phyloP scores from a whole-genome alignment of 2,797 vertebrate species.

The Pitangus sulphuratus region DNA sequence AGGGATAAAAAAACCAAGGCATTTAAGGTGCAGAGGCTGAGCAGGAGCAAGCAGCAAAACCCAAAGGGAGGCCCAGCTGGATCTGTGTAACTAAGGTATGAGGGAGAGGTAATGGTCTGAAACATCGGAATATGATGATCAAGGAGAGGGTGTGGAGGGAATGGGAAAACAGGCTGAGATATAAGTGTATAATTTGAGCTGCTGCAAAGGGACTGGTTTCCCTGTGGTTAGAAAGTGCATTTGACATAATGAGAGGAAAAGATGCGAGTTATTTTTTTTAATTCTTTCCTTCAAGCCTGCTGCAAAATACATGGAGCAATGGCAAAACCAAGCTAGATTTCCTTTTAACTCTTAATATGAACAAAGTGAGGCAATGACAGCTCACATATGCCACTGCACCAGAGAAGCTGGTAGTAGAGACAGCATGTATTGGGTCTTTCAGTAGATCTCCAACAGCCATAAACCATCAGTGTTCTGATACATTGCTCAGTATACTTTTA shows the following conservation, averaged over 20 bases:
- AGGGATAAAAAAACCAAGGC: background rate
- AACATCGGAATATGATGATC: constrained; percentile 9
- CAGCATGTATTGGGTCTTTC: background rate
- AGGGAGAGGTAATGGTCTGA: constrained; percentile 33
- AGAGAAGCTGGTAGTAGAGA: background rate
- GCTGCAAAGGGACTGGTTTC: background rate
- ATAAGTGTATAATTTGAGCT: constrained; percentile 2
- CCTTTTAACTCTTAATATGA: background rate
- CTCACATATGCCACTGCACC: background rate
- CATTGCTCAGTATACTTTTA: background rate
- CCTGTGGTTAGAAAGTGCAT: background rate
- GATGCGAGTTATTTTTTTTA: background rate
- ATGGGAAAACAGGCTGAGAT: constrained; percentile 26
- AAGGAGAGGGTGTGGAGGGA: background rate
- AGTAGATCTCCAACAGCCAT: background rate
- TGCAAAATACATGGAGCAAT: background rate
- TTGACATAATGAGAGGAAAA: constrained; percentile 32
- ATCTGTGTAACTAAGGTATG: constrained; percentile 24
- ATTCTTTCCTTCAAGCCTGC: background rate
- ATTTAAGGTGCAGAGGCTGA: constrained; percentile 25
- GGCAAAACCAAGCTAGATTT: background rate
- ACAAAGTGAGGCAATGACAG: background rate
- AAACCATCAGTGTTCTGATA: background rate
- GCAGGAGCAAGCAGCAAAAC: constrained; percentile 8
- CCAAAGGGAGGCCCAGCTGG: constrained; percentile 15